These are phyloP conservation scores for Cassiopea xamachana DNA, from an alignment of 30 jellyfish, hydroid and myxozoan genomes.

Conservation along the genomic window DNA sequence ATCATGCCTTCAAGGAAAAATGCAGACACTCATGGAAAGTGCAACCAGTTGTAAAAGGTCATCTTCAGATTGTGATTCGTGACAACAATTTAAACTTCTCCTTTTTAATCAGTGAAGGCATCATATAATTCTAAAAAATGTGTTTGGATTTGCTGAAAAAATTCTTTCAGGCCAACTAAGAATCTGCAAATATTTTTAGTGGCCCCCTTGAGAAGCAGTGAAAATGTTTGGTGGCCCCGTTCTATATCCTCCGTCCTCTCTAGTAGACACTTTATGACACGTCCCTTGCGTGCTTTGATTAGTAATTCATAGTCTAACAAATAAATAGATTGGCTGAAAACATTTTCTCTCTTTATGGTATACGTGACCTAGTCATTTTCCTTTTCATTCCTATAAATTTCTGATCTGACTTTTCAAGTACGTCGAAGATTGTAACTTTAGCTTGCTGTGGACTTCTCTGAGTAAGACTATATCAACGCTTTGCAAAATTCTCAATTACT, in stretches of 20 bases:
- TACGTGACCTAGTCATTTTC: too few species aligned
- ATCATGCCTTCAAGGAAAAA: slow-evolving; percentile 8
- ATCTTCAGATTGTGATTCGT: slow-evolving; percentile 11
- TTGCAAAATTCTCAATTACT: too few species aligned
- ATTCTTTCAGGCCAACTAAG: not conserved
- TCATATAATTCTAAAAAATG: slow-evolving; percentile 4
- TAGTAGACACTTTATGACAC: not conserved
- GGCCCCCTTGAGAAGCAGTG: not conserved
- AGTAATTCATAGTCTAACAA: too few species aligned
- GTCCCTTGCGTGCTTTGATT: not conserved
- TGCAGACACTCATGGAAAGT: not conserved
- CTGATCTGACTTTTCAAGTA: too few species aligned
- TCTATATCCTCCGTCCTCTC: not conserved
- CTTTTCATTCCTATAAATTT: too few species aligned
- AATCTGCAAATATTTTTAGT: not conserved
- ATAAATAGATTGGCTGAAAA: too few species aligned
- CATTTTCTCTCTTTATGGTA: too few species aligned
- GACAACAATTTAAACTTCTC: not conserved
- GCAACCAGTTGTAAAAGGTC: slow-evolving; percentile 6
- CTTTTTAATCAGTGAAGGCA: slow-evolving; percentile 2
- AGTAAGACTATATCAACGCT: too few species aligned
- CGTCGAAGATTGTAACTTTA: too few species aligned
- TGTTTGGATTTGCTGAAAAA: not conserved
- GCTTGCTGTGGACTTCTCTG: too few species aligned
- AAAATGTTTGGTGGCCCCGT: not conserved